phyloP scores from a whole-genome alignment of 2,888 invertebrate species.

The Tachystola acroxantha region DNA sequence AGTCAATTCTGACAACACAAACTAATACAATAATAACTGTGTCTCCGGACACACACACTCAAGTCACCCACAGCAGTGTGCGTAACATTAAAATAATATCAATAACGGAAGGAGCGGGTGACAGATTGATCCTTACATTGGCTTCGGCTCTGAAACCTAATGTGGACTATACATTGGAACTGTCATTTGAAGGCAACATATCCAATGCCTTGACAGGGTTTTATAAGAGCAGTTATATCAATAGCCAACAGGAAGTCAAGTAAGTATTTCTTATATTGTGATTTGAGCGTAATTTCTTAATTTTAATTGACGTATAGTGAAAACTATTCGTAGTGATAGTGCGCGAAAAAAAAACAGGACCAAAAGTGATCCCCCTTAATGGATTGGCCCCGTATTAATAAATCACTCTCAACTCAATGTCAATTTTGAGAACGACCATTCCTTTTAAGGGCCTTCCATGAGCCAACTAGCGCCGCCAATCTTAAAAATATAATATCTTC shows the following conservation, averaged over 20 bases:
- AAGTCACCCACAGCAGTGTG: constrained; percentile 57
- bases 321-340: too few species aligned
- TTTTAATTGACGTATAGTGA: too few species aligned
- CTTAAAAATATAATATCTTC: too few species aligned
- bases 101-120: constrained; percentile 47
- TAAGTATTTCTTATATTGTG: constrained; percentile 28
- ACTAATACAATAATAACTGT: constrained; percentile 13
- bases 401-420: too few species aligned
- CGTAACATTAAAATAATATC: constrained; percentile 51
- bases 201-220: constrained; percentile 82
- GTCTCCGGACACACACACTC: constrained; percentile 29
- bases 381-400: too few species aligned
- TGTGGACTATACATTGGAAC: constrained; percentile 74
- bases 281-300: not conserved
- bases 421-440: too few species aligned
- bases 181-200: constrained; percentile 75
- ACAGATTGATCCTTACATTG: constrained; percentile 46
- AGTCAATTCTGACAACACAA: too few species aligned
- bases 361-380: too few species aligned
- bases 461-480: too few species aligned
- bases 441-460: too few species aligned
- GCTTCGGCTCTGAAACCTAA: constrained; percentile 57
- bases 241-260: constrained; percentile 63
- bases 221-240: constrained; percentile 81
- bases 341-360: too few species aligned